Evolutionary conservation across 92 coral and sea anemone species (phyloP), one percentile per base, ranked within the genome.

Genomic region (Actinernus sp.): DNA sequence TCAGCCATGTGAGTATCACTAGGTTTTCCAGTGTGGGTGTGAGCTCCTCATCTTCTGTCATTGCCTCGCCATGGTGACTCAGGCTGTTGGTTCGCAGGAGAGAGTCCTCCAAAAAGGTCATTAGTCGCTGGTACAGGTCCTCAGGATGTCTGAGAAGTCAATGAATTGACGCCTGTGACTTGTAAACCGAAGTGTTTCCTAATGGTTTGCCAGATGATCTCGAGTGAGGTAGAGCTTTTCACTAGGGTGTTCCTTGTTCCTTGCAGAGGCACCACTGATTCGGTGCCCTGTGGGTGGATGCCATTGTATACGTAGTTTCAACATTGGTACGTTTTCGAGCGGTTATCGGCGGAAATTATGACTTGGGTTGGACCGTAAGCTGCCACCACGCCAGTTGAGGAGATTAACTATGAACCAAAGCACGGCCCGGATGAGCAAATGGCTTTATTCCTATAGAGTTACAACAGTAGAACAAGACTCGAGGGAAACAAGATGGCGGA

Each of bases 121-220:
- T 65, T 4, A 86, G 60, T 23, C 82, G 49, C 40, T 87, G 89
- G 81, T 45, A 88, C 1, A 87, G 71, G 76, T 82, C 93, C 39
- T 82, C 93, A 8, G 89, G 93, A 46, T 86, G 85, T 49, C 76
- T 89, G 45, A 75, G 41, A 36, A 14, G 41, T 36, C 7, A 36
- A 36, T 36, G 14, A 79, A 54, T 78, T 82, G n/a, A 78, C 92
- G 11, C 82, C 78, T 4, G 92, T 85, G 19, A 52, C 61, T 58
- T 81, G 88, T 52, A 86, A 86, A 12, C 84, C 88, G 55, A 36
- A 86, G 68, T 87, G 81, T 24, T 65, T 65, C 10, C 85, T 33
- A 28, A 87, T 74, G 8, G 76, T 74, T 37, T 87, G 64, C 93
- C 85, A 87, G 39, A 81, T 87, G 56, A 19, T 49, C 26, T 68